Evolutionary conservation across 2,113 vertebrate species (phyloP), one percentile per base, ranked within the genome.

Genomic region (Corythoichthys intestinalis): DNA sequence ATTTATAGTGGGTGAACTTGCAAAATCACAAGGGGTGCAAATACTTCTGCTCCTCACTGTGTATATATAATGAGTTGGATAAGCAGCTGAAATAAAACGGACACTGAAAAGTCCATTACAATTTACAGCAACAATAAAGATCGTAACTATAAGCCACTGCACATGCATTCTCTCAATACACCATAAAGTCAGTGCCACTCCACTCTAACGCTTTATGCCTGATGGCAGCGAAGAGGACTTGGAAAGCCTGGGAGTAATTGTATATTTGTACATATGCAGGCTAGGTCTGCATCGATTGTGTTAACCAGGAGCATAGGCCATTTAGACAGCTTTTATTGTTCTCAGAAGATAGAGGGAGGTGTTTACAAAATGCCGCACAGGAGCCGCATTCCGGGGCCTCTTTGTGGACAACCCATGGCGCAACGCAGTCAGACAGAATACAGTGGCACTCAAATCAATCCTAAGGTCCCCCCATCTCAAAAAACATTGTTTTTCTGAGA

Each of bases 401-500:
- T 85, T 80, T 73, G 72, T 66, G 9, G 65, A 74, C 69, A 71
- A 85, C 76, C 81, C 75, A 72, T 54, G 57, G 80, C 74, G 69
- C 75, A 59, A 57, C 13, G 17, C 69, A 75, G 74, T 61, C 73
- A 69, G 69, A 75, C 38, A 65, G 61, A 77, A 59, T 59, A 48
- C 73, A 83, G 73, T 76, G 73, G 72, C 75, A 78, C 79, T 83
- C 63, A 49, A 69, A 86, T 78, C 71, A 81, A 81, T 83, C 48
- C 48, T 5, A 37, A 17, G 47, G 44, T 73, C 66, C 72, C 69
- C 13, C 73, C 65, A 78, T 71, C 71, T 75, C 66, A 57, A 68
- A 80, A 74, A 81, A 56, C 58, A 56, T 65, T 44, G 1, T 70
- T 83, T 71, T 81, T 69, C 56, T 60, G 28, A 83, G 73, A 73